Conservation (phyloP, 2,113 vertebrate genomes). For the Deroptyus accipitrinus region DNA sequence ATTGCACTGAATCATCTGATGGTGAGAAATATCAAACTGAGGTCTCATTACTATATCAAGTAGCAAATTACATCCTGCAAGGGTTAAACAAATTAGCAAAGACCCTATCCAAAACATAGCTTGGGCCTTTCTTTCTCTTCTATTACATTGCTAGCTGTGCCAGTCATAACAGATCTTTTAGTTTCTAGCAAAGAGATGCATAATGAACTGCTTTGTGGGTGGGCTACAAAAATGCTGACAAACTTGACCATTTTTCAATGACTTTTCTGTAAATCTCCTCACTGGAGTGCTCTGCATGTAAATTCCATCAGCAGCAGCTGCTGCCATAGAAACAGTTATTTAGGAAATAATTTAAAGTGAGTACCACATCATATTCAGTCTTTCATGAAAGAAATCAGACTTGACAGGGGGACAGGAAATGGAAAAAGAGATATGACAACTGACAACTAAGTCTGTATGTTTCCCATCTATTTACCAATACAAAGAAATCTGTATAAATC, state of each 20-base stretch:
- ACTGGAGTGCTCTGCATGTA: conserved; percentile 59
- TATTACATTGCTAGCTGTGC: neutral
- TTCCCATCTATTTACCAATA: neutral
- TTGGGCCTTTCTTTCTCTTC: neutral
- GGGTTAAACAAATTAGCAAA: neutral
- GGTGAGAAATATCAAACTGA: neutral
- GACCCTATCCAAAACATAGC: neutral
- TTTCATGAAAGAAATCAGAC: conserved; percentile 34
- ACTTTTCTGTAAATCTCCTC: conserved; percentile 61
- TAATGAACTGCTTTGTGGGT: conserved; percentile 46
- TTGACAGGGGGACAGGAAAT: conserved; percentile 9
- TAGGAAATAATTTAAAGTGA: conserved; percentile 71
- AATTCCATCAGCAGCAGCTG: conserved; percentile 69
- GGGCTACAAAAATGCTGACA: conserved; percentile 51
- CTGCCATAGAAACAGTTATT: conserved; percentile 77
- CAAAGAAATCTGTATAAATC: neutral
- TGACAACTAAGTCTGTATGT: neutral
- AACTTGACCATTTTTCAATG: conserved; percentile 56
- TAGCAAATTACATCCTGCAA: neutral
- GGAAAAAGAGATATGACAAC: neutral
- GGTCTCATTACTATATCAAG: neutral
- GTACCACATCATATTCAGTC: conserved; percentile 37
- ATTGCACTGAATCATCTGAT: neutral
- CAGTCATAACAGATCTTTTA: neutral
- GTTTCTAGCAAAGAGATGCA: neutral